Percentiles rank a stretch among this genome's conserved stretches.
Evolutionary conservation across 2,888 invertebrate species (phyloP).

Genomic region (Scaptomyza flava): DNA sequence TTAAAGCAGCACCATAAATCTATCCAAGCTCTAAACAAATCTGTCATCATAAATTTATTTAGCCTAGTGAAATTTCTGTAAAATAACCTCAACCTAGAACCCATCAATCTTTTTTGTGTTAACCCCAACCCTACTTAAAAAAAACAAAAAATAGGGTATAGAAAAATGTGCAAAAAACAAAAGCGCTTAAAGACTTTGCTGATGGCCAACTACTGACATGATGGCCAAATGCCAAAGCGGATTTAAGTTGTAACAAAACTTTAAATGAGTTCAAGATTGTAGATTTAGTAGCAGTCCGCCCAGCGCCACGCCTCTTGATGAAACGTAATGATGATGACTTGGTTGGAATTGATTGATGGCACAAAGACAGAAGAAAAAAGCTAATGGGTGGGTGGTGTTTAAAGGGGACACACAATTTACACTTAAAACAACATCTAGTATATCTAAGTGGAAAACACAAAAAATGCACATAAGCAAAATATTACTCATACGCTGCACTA

Average conservation of each 20-base stretch:
- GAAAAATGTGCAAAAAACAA: constrained; percentile 7
- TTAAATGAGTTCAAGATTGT: constrained; percentile 76
- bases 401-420: constrained; percentile 31
- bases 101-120: constrained; percentile 34
- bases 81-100: constrained; percentile 27
- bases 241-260: constrained; percentile 71
- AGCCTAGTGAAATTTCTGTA: constrained; percentile 17
- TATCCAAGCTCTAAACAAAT: neutral
- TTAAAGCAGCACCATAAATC: constrained; percentile 8
- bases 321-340: constrained; percentile 74
- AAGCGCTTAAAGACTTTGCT: constrained; percentile 67
- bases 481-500: constrained; percentile 66
- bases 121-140: constrained; percentile 3
- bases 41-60: constrained; percentile 20
- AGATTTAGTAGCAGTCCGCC: constrained; percentile 41
- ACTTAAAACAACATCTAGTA: constrained; percentile 21
- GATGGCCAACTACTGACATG: constrained; percentile 62
- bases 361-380: neutral
- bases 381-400: neutral
- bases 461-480: neutral
- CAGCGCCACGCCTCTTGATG: constrained; percentile 56
- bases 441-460: neutral
- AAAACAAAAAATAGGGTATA: constrained; percentile 36
- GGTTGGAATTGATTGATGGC: constrained; percentile 61
- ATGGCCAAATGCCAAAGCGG: constrained; percentile 70